Conservation (phyloP, 2,113 vertebrate genomes). For the Promerops cafer region DNA sequence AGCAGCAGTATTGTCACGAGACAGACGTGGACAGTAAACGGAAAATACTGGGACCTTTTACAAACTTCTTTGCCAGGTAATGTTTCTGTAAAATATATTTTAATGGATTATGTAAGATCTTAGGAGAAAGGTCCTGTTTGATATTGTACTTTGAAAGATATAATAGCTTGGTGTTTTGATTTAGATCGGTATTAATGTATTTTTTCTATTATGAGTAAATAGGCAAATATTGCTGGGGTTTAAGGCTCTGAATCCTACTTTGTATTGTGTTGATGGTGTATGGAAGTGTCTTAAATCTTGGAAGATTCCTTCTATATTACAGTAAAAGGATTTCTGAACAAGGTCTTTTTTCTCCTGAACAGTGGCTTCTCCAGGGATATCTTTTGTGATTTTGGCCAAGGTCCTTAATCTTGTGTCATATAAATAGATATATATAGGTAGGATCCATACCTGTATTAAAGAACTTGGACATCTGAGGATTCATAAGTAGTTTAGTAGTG, state of each 20-base stretch:
- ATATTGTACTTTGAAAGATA: not conserved
- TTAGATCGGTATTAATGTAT: not conserved
- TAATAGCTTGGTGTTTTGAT: not conserved
- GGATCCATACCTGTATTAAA: not conserved
- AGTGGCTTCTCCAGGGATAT: not conserved
- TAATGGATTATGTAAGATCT: not conserved
- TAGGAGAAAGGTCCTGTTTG: not conserved
- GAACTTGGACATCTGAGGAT: not conserved
- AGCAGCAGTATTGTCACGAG: not conserved
- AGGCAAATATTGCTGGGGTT: not conserved
- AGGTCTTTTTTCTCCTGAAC: not conserved
- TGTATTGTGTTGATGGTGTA: not conserved
- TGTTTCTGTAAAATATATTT: not conserved
- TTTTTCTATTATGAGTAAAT: not conserved
- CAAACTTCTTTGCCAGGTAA: conserved; percentile 85
- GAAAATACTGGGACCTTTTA: conserved; percentile 77
- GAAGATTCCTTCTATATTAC: not conserved
- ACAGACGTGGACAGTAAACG: conserved; percentile 60
- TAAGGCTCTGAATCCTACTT: not conserved
- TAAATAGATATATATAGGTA: not conserved
- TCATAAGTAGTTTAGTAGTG: not conserved
- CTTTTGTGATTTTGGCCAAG: not conserved
- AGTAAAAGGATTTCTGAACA: not conserved
- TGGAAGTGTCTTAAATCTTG: not conserved
- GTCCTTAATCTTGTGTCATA: not conserved